Conservation (phyloP, 2,888 invertebrate species). For the Conistra vaccinii region DNA sequence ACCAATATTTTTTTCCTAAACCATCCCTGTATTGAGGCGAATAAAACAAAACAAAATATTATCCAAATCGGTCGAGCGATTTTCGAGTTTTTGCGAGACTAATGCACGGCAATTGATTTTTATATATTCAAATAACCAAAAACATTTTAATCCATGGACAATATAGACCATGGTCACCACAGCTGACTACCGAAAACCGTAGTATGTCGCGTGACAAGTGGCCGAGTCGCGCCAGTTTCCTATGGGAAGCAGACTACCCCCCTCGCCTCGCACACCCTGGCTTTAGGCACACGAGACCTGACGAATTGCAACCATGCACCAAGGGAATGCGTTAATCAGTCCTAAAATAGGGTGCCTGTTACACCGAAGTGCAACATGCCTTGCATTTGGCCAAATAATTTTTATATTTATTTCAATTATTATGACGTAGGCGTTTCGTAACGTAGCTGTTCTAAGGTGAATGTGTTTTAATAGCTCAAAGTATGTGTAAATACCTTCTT, state of each 20-base stretch:
- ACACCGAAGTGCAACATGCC: slow-evolving; percentile 36
- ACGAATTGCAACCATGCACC: slow-evolving; percentile 75
- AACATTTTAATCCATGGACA: not conserved
- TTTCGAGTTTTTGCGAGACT: no score
- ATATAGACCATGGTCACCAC: slow-evolving; percentile 63
- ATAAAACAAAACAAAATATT: no score
- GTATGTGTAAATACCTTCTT: no score
- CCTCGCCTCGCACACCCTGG: slow-evolving; percentile 1
- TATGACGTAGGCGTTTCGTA: not conserved
- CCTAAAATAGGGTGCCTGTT: slow-evolving; percentile 58
- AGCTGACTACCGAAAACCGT: slow-evolving; percentile 71
- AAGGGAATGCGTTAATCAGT: slow-evolving; percentile 78
- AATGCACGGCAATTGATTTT: no score
- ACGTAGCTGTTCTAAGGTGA: not conserved
- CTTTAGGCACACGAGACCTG: slow-evolving; percentile 49
- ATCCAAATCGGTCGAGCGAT: no score
- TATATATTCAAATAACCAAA: no score
- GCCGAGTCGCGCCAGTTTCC: slow-evolving; percentile 73
- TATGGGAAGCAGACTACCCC: slow-evolving; percentile 76
- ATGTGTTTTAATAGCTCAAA: not conserved
- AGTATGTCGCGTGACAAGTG: slow-evolving; percentile 80
- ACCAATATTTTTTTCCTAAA: no score
- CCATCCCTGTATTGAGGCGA: no score
- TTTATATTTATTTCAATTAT: no score
- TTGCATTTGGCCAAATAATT: no score